Conservation (phyloP, 2,113 vertebrate genomes). For the Haemorhous mexicanus region DNA sequence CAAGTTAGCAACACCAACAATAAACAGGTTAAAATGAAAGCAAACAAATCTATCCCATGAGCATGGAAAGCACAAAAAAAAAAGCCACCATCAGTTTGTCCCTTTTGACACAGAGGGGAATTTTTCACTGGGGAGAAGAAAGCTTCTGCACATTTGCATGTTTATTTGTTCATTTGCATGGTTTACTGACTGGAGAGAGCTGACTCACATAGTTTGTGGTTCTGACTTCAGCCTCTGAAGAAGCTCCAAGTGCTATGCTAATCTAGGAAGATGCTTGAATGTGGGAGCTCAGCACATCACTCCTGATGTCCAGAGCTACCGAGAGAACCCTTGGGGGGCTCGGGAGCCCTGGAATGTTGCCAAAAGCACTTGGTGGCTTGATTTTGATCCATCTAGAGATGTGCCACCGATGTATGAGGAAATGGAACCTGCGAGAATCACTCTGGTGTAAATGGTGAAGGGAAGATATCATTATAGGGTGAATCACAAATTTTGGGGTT, state of each 20-base stretch:
- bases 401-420: too few species aligned
- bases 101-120: neutral
- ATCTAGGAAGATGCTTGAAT: neutral
- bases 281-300: too few species aligned
- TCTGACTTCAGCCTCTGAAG: neutral
- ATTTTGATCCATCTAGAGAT: too few species aligned
- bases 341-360: too few species aligned
- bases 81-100: neutral
- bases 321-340: too few species aligned
- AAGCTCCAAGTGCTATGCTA: neutral
- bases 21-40: neutral
- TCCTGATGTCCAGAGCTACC: too few species aligned
- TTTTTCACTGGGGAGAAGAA: neutral
- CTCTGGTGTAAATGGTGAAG: too few species aligned
- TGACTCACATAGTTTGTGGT: neutral
- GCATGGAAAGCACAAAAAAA: neutral
- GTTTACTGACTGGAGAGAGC: neutral
- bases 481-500: too few species aligned
- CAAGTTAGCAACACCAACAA: neutral
- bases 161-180: slow-evolving; percentile 3
- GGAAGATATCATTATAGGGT: too few species aligned
- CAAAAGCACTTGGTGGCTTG: too few species aligned
- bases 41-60: neutral
- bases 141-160: neutral
- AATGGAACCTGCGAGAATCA: too few species aligned